phyloP scores from a whole-genome alignment of 1,140 invertebrate genomes.

The Schmidtea mediterranea region DNA sequence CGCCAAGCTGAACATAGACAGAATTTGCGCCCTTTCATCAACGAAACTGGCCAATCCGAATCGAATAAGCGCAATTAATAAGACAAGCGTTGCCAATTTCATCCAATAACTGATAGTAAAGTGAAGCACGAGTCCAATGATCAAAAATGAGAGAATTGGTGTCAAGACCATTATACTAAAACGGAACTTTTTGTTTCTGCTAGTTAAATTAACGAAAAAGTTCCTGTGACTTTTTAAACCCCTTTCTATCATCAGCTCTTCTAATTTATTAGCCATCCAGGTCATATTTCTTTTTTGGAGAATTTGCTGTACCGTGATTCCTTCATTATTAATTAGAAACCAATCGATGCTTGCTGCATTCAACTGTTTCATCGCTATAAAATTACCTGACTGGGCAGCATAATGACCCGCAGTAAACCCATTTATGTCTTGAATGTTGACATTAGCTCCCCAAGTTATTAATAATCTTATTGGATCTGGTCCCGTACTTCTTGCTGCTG shows the following conservation, averaged over 20 bases:
- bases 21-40: background rate
- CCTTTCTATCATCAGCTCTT: constrained; percentile 42
- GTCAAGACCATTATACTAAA: constrained; percentile 60
- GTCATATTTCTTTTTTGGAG: constrained; percentile 45
- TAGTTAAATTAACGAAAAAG: background rate
- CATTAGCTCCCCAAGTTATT: constrained; percentile 64
- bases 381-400: constrained; percentile 69
- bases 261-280: constrained; percentile 28
- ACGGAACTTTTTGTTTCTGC: constrained; percentile 37
- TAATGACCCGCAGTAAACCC: constrained; percentile 87
- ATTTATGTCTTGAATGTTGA: constrained; percentile 50
- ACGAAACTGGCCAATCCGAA: background rate
- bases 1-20: background rate
- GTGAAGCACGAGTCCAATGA: constrained; percentile 54
- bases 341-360: constrained; percentile 37
- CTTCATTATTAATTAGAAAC: constrained; percentile 37
- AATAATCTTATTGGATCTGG: constrained; percentile 35
- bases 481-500: constrained; percentile 21
- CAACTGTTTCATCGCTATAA: constrained; percentile 53
- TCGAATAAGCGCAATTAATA: constrained; percentile 10
- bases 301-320: constrained; percentile 31
- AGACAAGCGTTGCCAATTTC: constrained; percentile 34
- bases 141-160: constrained; percentile 63
- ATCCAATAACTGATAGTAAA: constrained; percentile 43
- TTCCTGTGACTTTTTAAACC: constrained; percentile 9